A percentile compares a stretch with the other conserved stretches of the same genome.
Evolutionary conservation across 2,888 invertebrate genomes (phyloP).

Genomic region (Habrosyne pyritoides): DNA sequence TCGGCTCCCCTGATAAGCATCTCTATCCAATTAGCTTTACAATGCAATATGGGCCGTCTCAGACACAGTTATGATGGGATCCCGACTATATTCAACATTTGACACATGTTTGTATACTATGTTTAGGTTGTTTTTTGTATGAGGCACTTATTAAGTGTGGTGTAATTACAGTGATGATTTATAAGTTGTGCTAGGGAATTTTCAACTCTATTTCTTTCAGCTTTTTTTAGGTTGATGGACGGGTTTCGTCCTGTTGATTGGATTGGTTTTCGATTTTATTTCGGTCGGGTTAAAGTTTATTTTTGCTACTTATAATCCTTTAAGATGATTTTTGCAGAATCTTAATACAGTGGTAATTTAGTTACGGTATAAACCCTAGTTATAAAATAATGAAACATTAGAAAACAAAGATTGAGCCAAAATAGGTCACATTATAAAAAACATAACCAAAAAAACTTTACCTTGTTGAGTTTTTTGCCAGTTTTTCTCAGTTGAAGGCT

Average conservation of each 20-base stretch:
- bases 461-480: too few species aligned
- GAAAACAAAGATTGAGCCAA: too few species aligned
- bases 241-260: neutral
- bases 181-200: neutral
- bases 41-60: constrained; percentile 81
- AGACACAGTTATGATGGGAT: constrained; percentile 67
- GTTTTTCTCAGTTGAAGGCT: too few species aligned
- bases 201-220: neutral
- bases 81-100: constrained; percentile 41
- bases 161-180: neutral
- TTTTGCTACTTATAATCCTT: too few species aligned
- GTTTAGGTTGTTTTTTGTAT: constrained; percentile 15
- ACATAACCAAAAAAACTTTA: too few species aligned
- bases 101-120: constrained; percentile 9
- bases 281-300: too few species aligned
- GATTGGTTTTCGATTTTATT: neutral
- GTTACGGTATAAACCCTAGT: too few species aligned
- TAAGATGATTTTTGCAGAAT: too few species aligned
- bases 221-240: neutral
- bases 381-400: too few species aligned
- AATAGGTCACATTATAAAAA: too few species aligned
- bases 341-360: too few species aligned
- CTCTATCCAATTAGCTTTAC: constrained; percentile 83
- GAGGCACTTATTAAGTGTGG: neutral
- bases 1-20: constrained; percentile 76